Conservation (phyloP, 2,113 vertebrate genomes). For the Caranx ignobilis region DNA sequence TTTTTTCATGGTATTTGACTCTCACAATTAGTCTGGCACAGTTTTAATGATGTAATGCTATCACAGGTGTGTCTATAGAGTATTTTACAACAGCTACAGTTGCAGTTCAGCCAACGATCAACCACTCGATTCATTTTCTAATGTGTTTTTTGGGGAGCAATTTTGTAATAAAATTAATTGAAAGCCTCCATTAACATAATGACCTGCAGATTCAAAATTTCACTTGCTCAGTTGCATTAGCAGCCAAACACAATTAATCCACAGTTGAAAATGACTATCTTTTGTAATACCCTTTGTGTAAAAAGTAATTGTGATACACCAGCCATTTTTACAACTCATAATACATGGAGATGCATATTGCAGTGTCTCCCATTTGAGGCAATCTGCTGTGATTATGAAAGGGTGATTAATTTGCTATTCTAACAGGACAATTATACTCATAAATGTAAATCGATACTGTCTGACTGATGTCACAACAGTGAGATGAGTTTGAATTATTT, state of each 20-base stretch:
- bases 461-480: background rate
- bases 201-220: background rate
- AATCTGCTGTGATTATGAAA: background rate
- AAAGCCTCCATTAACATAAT: background rate
- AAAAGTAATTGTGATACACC: background rate
- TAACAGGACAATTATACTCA: slow-evolving; percentile 1
- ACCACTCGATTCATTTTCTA: background rate
- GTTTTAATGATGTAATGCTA: too few species aligned
- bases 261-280: background rate
- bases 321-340: background rate
- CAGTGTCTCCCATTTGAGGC: background rate
- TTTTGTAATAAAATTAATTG: background rate
- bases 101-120: too few species aligned
- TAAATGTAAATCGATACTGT: slow-evolving; percentile 2
- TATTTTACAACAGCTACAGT: background rate
- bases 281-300: background rate
- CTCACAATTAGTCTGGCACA: too few species aligned
- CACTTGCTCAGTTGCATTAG: background rate
- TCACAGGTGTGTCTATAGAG: background rate
- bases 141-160: background rate
- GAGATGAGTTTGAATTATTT: slow-evolving; percentile 6
- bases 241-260: background rate
- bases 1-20: background rate
- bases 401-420: background rate
- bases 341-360: background rate